phyloP scores from a whole-genome alignment of 1,140 invertebrate species.

The Sinella curviseta region DNA sequence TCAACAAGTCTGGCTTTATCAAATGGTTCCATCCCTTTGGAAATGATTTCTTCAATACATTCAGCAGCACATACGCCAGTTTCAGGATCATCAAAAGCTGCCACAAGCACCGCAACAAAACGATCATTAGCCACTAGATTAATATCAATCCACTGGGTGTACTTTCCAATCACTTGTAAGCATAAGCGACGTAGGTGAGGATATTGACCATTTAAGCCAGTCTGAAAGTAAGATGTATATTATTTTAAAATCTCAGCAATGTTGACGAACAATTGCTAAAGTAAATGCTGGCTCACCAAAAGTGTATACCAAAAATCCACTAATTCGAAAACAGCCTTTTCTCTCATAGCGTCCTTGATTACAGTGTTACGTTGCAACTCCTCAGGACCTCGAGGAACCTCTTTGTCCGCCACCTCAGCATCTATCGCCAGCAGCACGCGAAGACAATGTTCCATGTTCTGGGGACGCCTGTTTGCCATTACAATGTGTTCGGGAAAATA shows the following conservation, averaged over 20 bases:
- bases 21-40: constrained; percentile 64
- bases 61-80: constrained; percentile 61
- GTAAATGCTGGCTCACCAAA: constrained; percentile 56
- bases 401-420: constrained; percentile 58
- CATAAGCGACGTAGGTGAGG: constrained; percentile 58
- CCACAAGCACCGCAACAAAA: constrained; percentile 60
- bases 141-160: constrained; percentile 65
- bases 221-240: constrained; percentile 46
- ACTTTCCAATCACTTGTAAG: constrained; percentile 62
- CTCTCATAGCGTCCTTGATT: constrained; percentile 63
- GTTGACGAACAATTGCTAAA: background rate
- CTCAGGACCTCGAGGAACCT: constrained; percentile 58
- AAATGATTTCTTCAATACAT: constrained; percentile 61
- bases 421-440: constrained; percentile 61
- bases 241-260: background rate
- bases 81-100: constrained; percentile 53
- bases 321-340: constrained; percentile 58
- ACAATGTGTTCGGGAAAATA: constrained; percentile 61
- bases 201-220: constrained; percentile 53
- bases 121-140: constrained; percentile 62
- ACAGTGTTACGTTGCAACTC: constrained; percentile 59
- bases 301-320: constrained; percentile 63
- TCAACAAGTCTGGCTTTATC: constrained; percentile 62
- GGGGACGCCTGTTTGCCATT: constrained; percentile 54
- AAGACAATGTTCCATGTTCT: constrained; percentile 60